Conservation (phyloP, 2,888 invertebrate species). For the Nomada flava region DNA sequence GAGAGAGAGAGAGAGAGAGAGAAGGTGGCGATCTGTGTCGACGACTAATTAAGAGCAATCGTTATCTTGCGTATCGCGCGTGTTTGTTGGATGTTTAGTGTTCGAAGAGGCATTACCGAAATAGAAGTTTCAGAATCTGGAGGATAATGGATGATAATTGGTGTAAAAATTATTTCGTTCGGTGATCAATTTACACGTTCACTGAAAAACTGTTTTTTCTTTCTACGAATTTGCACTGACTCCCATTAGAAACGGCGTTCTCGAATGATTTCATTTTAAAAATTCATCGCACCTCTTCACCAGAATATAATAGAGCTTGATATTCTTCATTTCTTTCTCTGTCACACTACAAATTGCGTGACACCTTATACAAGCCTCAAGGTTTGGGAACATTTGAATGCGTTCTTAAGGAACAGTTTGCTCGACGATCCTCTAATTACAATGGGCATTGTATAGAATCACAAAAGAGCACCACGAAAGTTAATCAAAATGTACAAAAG, state of each 20-base stretch:
- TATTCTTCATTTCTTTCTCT: no score
- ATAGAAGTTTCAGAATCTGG: background rate
- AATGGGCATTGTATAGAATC: background rate
- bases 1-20: background rate
- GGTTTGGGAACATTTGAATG: background rate
- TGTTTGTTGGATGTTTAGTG: conserved; percentile 22
- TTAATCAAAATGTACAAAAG: background rate
- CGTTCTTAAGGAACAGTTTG: background rate
- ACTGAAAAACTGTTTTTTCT: no score
- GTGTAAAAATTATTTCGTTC: background rate
- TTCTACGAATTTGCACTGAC: no score
- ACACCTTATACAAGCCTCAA: no score
- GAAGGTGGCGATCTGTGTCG: conserved; percentile 45
- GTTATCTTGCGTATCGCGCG: conserved; percentile 49
- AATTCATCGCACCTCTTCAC: no score
- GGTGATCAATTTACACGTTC: background rate
- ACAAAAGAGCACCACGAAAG: background rate
- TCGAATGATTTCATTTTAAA: no score
- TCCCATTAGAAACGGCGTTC: no score
- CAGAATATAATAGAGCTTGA: no score
- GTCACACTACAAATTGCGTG: no score
- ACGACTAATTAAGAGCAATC: conserved; percentile 57
- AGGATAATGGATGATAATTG: background rate
- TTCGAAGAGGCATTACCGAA: background rate
- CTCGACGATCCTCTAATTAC: background rate